Percentiles rank a stretch among this genome's conserved stretches.
Conservation (phyloP, 23 tunicate genomes). For the Ascidia mentula region DNA sequence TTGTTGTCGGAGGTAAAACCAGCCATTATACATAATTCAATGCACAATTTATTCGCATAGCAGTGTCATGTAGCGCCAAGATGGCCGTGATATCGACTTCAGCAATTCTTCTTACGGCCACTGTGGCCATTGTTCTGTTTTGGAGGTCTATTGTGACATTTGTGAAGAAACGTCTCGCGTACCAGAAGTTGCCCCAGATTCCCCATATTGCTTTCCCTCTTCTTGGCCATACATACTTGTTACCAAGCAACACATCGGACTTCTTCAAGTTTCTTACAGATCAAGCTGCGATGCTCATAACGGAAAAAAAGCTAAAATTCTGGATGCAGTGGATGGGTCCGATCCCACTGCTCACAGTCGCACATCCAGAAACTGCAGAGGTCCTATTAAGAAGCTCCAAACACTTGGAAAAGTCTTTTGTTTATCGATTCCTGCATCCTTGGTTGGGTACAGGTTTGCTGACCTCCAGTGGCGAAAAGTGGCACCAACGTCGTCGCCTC, state of each 20-base stretch:
- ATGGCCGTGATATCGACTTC: no score
- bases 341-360: constrained; percentile 26
- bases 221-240: neutral
- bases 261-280: constrained; percentile 15
- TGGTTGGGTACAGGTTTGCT: constrained; percentile 72
- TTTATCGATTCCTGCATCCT: constrained; percentile 45
- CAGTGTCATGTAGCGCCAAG: no score
- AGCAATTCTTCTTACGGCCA: neutral
- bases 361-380: constrained; percentile 54
- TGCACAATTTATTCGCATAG: no score
- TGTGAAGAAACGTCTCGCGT: neutral
- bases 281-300: neutral
- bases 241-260: constrained; percentile 11
- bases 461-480: constrained; percentile 68
- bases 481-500: constrained; percentile 66
- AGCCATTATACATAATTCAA: no score
- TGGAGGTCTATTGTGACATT: neutral
- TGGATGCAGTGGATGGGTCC: constrained; percentile 52
- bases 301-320: neutral
- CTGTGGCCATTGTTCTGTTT: neutral
- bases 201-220: constrained; percentile 12
- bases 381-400: constrained; percentile 49
- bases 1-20: no score
- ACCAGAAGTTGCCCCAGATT: neutral
- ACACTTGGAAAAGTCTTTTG: constrained; percentile 48